Evolutionary conservation across 1,140 invertebrate species (phyloP), one percentile per base, ranked within the genome.

Genomic region (Agraylea sexmaculata): DNA sequence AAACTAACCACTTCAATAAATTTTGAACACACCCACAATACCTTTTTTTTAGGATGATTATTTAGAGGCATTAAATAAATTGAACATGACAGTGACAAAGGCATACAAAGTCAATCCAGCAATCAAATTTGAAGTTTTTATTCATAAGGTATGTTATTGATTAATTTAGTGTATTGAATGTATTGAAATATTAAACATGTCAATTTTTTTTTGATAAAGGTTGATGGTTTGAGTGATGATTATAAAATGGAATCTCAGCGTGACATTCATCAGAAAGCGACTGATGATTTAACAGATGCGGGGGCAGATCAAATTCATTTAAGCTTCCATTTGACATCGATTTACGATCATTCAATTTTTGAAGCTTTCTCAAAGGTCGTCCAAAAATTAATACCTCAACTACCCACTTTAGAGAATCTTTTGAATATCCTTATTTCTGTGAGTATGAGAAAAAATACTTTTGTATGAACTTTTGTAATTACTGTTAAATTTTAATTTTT

Each of bases 311-410:
- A 87, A 62, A 85, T 91, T 41, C 83, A 89, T 60, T 62, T 91
- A 12, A 90, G 91, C 56, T 98, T 97, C 68, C 93, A 99, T 64
- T 68, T 99, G 27, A 99, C 96, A 10, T 97, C 91, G 42, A 99
- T 99, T 48, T 99, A 99, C 62, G 96, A 99, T 68, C 95, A 99
- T 60, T 98, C 94, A 42, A 99, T 99, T 66, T 99, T 99, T 71
- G 96, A 99, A 73, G 95, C 95, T 11, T 99, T 99, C 64, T 97
- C 91, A 52, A 99, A 99, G 83, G 94, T 99, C 50, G 93, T 99
- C 33, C 96, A 99, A 60, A 99, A 99, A 64, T 67, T 99, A 42
- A 98, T 99, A 57, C 93, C 91, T 32, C 93, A 99, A 60, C 69
- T 99, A 47, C 88, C 93, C 34, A 92, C 90, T 10, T 69, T 99